Evolutionary conservation across 2,888 invertebrate genomes (phyloP), one percentile per base, ranked within the genome.

Genomic region (Pasiphila rectangulata): DNA sequence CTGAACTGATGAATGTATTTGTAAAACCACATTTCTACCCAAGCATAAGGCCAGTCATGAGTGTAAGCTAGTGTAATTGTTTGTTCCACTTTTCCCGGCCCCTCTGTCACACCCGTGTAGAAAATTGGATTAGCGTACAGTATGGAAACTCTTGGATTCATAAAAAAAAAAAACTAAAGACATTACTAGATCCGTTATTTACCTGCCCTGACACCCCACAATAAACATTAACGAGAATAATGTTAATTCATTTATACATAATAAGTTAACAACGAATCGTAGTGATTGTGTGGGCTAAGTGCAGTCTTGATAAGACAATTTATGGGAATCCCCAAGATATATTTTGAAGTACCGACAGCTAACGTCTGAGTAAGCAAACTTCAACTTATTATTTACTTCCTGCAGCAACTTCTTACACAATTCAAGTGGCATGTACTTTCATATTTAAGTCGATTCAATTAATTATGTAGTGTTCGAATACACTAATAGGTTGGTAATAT

Each of bases 41-140:
- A 25, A 25, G 25, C 12, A n/a, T n/a, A 39, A 27, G 23, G 29
- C 16, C 27, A 23, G 25, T 36, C 13, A 37, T 29, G 41, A 42
- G 36, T 36, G 35, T 24, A 19, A 36, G 35, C 30, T 13, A 24
- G 27, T 25, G 36, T 47, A 34, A 44, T 32, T 45, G 45, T 41
- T 46, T 41, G 46, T 34, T 42, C 47, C 37, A 47, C 37, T 47
- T 47, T 47, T 20, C 37, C 44, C 30, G 42, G 30, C 42, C 41
- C 37, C 27, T 25, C 36, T 37, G 47, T 47, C 47, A 37, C 25
- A 25, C 46, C 27, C 25, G 25, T 19, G 42, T 20, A 38, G 42
- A 38, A 47, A 47, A 47, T 47, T 42, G 38, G 38, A 47, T 47
- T 47, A 47, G 17, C 42, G 13, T 15, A 42, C 32, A 42, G 42